Percentiles rank a stretch among this genome's conserved stretches.
phyloP scores from a whole-genome alignment of 2,888 invertebrate species.

The Hyppa rectilinea region DNA sequence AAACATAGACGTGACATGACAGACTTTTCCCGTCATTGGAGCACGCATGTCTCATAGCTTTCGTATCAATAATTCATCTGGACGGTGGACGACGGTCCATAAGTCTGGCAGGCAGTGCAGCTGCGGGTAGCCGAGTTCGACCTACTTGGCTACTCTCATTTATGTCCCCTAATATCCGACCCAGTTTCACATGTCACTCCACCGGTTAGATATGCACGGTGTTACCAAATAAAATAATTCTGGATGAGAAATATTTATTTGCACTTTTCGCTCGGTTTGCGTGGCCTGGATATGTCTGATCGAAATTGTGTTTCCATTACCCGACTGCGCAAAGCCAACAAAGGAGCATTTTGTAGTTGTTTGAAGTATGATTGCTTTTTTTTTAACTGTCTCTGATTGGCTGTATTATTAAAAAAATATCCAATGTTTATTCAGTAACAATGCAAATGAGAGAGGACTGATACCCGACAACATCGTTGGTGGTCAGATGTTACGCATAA shows the following conservation, averaged over 20 bases:
- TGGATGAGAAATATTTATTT: conserved; percentile 44
- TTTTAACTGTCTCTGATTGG: neutral
- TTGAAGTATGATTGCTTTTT: conserved; percentile 6
- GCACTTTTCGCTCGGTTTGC: conserved; percentile 31
- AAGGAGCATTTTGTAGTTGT: neutral
- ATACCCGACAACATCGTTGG: conserved; percentile 20
- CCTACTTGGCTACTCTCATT: conserved; percentile 84
- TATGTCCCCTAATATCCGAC: conserved; percentile 87
- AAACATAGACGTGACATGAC: conserved; percentile 32
- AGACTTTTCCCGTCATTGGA: conserved; percentile 48
- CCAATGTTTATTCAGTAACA: neutral
- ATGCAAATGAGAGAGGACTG: neutral
- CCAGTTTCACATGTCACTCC: conserved; percentile 79
- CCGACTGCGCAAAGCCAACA: too few species aligned
- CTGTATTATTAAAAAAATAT: neutral
- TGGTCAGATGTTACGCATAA: conserved; percentile 24
- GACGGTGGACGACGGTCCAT: conserved; percentile 73
- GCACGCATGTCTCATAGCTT: conserved; percentile 45
- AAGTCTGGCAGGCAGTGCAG: conserved; percentile 67
- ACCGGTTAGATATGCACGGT: conserved; percentile 73
- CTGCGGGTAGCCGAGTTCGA: conserved; percentile 67
- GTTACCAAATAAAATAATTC: conserved; percentile 72
- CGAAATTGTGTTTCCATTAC: conserved; percentile 3
- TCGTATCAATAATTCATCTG: conserved; percentile 81
- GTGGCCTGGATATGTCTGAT: conserved; percentile 22